phyloP scores from a whole-genome alignment of 2,113 vertebrate genomes.

The Dermatemys mawii region DNA sequence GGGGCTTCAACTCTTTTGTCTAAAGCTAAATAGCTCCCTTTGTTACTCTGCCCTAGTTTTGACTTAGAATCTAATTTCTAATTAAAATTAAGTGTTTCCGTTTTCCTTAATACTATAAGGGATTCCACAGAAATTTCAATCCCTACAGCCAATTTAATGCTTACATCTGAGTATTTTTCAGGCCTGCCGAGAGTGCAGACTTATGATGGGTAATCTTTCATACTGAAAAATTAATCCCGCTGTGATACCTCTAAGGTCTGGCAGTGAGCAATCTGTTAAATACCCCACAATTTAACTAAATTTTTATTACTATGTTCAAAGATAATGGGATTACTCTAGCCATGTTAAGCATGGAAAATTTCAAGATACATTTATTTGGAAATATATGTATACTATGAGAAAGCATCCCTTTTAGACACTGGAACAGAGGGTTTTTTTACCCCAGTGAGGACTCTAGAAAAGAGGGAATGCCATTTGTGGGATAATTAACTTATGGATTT shows the following conservation, averaged over 20 bases:
- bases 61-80: conserved; percentile 45
- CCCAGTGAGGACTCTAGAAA: neutral
- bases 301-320: conserved; percentile 15
- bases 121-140: neutral
- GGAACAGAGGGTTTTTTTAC: neutral
- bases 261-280: conserved; percentile 19
- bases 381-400: neutral
- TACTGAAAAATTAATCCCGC: conserved; percentile 44
- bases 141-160: conserved; percentile 9
- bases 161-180: conserved; percentile 36
- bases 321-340: conserved; percentile 25
- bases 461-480: neutral
- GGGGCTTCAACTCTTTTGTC: neutral
- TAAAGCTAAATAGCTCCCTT: conserved; percentile 4
- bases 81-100: conserved; percentile 57
- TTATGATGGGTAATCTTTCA: conserved; percentile 40
- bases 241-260: conserved; percentile 17
- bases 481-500: neutral
- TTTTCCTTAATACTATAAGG: conserved; percentile 36
- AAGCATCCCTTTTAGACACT: neutral
- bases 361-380: conserved; percentile 8
- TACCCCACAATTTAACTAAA: conserved; percentile 10
- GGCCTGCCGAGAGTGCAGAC: neutral
- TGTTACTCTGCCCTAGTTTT: conserved; percentile 37
- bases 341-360: conserved; percentile 8